A percentile compares a stretch with the other conserved stretches of the same genome.
These are phyloP conservation scores for Micronycteris hirsuta DNA, from an alignment of 2,113 vertebrate species.

Conservation along the genomic window DNA sequence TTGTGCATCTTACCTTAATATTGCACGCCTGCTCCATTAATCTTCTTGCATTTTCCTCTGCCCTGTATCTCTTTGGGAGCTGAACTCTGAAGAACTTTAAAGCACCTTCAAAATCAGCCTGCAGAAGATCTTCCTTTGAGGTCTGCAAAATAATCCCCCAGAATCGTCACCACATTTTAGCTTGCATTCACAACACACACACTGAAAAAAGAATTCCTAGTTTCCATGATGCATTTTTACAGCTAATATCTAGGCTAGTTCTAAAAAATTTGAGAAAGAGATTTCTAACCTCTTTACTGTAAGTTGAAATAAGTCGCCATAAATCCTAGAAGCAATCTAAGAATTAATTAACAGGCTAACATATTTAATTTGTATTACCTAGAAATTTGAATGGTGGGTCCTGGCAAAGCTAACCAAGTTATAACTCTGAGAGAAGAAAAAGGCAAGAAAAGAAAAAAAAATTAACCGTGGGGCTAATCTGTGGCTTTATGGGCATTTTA, in stretches of 20 bases:
- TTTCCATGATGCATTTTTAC: slow-evolving; percentile 50
- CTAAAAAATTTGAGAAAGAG: slow-evolving; percentile 9
- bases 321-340: slow-evolving; percentile 8
- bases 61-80: slow-evolving; percentile 97
- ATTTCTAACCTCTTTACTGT: slow-evolving; percentile 8
- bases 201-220: slow-evolving; percentile 32
- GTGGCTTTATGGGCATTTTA: slow-evolving; percentile 24
- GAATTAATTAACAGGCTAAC: slow-evolving; percentile 25
- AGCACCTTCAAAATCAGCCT: slow-evolving; percentile 98
- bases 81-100: slow-evolving; percentile 99
- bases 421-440: background rate
- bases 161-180: background rate
- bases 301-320: slow-evolving; percentile 4
- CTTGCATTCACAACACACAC: background rate
- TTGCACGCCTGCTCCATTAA: slow-evolving; percentile 99
- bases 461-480: background rate
- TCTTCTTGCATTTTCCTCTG: slow-evolving; percentile 95
- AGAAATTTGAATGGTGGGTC: background rate
- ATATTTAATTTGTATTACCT: slow-evolving; percentile 30
- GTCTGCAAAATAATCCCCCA: slow-evolving; percentile 85
- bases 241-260: slow-evolving; percentile 5
- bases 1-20: slow-evolving; percentile 89
- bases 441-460: background rate
- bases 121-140: slow-evolving; percentile 97
- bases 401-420: slow-evolving; percentile 48